Conservation (phyloP, 2,888 invertebrate species). For the Drosophila atripex region DNA sequence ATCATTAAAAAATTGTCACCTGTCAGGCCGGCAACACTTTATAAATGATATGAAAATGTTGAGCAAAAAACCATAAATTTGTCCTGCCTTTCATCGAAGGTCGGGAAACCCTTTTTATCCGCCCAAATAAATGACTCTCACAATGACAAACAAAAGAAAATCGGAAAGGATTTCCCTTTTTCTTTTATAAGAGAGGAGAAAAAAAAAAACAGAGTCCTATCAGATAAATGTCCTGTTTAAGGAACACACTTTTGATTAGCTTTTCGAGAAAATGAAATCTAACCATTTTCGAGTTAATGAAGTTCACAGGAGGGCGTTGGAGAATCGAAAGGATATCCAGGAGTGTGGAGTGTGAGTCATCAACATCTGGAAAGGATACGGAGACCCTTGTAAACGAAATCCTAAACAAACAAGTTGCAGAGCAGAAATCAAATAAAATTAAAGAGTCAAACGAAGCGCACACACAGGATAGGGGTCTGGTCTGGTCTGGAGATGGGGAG, state of each 20-base stretch:
- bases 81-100: slow-evolving; percentile 7
- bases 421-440: slow-evolving; percentile 57
- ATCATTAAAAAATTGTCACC: slow-evolving; percentile 39
- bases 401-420: slow-evolving; percentile 52
- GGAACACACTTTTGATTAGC: slow-evolving; percentile 28
- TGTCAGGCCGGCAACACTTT: slow-evolving; percentile 22
- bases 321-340: slow-evolving; percentile 1
- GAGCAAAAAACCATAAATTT: slow-evolving; percentile 19
- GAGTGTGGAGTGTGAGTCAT: slow-evolving; percentile 2
- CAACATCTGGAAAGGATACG: slow-evolving; percentile 12
- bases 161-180: slow-evolving; percentile 4
- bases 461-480: background rate
- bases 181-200: background rate
- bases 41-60: slow-evolving; percentile 36
- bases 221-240: slow-evolving; percentile 25
- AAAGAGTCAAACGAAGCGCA: slow-evolving; percentile 50
- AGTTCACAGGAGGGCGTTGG: too few species aligned
- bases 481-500: background rate
- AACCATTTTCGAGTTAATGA: too few species aligned
- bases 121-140: slow-evolving; percentile 3
- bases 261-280: slow-evolving; percentile 18
- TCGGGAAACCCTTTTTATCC: slow-evolving; percentile 17
- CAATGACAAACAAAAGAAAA: slow-evolving; percentile 18
- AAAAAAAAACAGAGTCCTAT: slow-evolving; percentile 1
- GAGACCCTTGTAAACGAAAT: slow-evolving; percentile 28